Evolutionary conservation across 2,888 invertebrate genomes (phyloP), one percentile per base, ranked within the genome.

Genomic region (Sinodicranocentrus sp.): DNA sequence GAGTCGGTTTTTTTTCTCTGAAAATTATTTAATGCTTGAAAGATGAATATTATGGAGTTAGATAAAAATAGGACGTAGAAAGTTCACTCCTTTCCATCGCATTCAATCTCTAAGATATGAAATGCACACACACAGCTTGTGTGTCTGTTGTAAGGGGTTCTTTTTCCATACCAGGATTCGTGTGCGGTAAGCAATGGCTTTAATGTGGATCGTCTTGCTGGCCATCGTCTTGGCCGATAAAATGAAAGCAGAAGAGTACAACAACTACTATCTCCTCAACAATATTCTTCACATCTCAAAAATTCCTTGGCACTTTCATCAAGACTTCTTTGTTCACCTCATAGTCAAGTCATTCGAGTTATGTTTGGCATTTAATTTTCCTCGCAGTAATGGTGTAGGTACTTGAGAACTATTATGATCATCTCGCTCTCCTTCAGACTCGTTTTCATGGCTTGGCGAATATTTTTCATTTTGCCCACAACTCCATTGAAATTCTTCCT

Each of bases 361-460:
- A 88, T 87, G 86, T 82, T 84, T 84, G 88, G 87, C 88, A 88
- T 88, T 88, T 88, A 86, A 88, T 88, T 88, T 87, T 84, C 86
- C 76, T 65, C 52, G 26, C 68, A 77, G 82, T 86, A 84, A 82
- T 86, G 85, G 85, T 72, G 70, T 61, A 71, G 77, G 67, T 80
- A 72, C 77, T 82, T 78, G 82, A 85, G 75, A 73, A 82, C 68
- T 82, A 85, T 82, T 72, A 82, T 82, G 75, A 71, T 63, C 72
- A 67, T 61, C 65, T 75, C 61, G 70, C 52, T 65, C 75, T 82
- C 57, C 54, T 44, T 54, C 33, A 10, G 25, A 33, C 65, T 33
- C 54, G 44, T 57, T 72, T 84, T 77, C 75, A 57, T 44, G 54
- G 28, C 26, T 57, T 57, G 28, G 28, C 61, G 59, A 71, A 76